Evolutionary conservation across 2,888 invertebrate genomes (phyloP), one percentile per base, ranked within the genome.

Genomic region (Drosophila nr. fundita): DNA sequence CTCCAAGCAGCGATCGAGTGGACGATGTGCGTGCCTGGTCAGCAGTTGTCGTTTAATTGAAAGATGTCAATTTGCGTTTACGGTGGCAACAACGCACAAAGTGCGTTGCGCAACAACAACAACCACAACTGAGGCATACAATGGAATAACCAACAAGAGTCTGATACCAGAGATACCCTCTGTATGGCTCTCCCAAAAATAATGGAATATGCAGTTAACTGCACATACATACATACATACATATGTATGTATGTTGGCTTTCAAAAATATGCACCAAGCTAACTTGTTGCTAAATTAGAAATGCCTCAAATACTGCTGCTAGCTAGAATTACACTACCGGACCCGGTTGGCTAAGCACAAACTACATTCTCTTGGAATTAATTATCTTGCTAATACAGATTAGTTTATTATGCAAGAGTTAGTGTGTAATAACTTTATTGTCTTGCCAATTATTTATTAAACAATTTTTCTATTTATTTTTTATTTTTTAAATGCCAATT

Each of bases 21-120:
- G 36, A 45, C 81, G 62, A 64, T 75, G 88, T 84, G 88, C 86
- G 81, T 81, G 78, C 76, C 64, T 57, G 71, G 52, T 65, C 77
- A 72, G 54, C 58, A 64, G 55, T 84, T 80, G 87, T 72, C 79
- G 73, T 88, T 85, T 86, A 89, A 86, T 87, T 86, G 88, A 86
- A 86, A 87, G 89, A 86, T 87, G 86, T 86, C 86, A 87, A 87
- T 89, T 89, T 89, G 89, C 87, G 80, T 80, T 81, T 76, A 27
- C 68, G 62, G 73, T 75, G 73, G 76, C 82, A 76, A 75, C 85
- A 78, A 89, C 82, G 81, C 84, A 88, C 88, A 86, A 88, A 83
- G 72, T 84, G 84, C 84, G 84, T 86, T 84, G 82, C 76, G 74
- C 83, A 86, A 88, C 53, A 53, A 42, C 65, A 38, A 58, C 73